Evolutionary conservation across 1,140 invertebrate genomes (phyloP).

Genomic region (Diorhabda sublineata): DNA sequence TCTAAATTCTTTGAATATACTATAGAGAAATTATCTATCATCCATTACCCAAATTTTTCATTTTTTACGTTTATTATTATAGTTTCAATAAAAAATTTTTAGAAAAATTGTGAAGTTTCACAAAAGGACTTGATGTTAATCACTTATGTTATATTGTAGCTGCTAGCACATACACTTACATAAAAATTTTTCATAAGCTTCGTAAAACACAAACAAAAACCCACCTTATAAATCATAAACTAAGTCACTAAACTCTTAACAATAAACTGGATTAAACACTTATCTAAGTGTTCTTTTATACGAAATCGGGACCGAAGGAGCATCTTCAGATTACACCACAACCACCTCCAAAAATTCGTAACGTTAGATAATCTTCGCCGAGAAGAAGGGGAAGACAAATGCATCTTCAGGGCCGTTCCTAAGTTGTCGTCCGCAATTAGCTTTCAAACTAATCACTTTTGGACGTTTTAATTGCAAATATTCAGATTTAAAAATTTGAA

Average conservation of each 20-base stretch:
- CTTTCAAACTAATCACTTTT: no score
- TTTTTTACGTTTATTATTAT: no score
- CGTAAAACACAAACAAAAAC: background rate
- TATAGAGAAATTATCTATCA: no score
- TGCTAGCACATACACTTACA: no score
- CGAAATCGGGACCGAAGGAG: constrained; percentile 7
- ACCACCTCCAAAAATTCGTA: constrained; percentile 15
- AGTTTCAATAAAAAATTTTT: no score
- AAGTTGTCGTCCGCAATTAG: background rate
- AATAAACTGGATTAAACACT: constrained; percentile 8
- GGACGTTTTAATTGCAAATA: no score
- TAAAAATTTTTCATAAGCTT: background rate
- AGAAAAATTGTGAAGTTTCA: no score
- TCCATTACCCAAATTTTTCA: no score
- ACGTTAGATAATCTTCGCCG: constrained; percentile 6
- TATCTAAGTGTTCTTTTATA: constrained; percentile 12
- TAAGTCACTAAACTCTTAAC: constrained; percentile 11
- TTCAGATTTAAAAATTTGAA: no score
- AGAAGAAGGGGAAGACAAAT: constrained; percentile 1
- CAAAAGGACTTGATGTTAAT: no score
- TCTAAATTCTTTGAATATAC: no score
- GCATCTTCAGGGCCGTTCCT: background rate
- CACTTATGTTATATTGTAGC: no score
- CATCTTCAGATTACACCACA: constrained; percentile 4
- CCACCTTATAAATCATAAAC: constrained; percentile 7